phyloP scores from a whole-genome alignment of 2,888 invertebrate genomes.

The Laothoe populi region DNA sequence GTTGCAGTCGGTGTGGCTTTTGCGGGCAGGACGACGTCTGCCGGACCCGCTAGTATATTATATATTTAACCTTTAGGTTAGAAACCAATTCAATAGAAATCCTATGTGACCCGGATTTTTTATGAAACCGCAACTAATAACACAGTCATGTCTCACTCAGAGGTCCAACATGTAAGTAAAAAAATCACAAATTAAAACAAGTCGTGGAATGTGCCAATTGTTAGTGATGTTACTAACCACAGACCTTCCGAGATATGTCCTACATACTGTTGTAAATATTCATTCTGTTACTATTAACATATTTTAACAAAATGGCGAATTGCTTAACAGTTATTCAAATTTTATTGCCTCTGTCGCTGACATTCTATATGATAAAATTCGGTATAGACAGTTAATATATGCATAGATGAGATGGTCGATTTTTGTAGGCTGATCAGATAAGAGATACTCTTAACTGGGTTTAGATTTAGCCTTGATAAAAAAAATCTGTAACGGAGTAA shows the following conservation, averaged over 20 bases:
- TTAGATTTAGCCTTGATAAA: too few relatives aligned
- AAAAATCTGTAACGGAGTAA: too few relatives aligned
- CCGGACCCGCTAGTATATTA: too few relatives aligned
- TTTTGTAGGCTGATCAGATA: background rate
- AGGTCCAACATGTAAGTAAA: background rate
- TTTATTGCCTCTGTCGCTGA: constrained; percentile 12
- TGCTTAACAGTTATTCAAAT: constrained; percentile 24
- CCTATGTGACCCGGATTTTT: background rate
- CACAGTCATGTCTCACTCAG: constrained; percentile 8
- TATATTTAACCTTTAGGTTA: too few relatives aligned
- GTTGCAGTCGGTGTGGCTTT: too few relatives aligned
- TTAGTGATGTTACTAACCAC: constrained; percentile 2
- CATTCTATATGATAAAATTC: constrained; percentile 6
- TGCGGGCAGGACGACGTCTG: too few relatives aligned
- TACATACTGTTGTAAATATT: constrained; percentile 22
- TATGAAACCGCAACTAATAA: background rate
- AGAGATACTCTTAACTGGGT: too few relatives aligned
- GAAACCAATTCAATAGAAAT: background rate
- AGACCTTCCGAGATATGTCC: constrained; percentile 17
- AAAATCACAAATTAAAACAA: constrained; percentile 3
- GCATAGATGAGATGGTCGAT: background rate
- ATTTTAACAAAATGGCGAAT: constrained; percentile 24
- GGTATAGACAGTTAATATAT: constrained; percentile 6
- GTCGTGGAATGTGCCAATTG: constrained; percentile 12
- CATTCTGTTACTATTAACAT: constrained; percentile 22